Evolutionary conservation across 2,113 vertebrate species (phyloP), one percentile per base, ranked within the genome.

Genomic region (Pristiophorus japonicus): DNA sequence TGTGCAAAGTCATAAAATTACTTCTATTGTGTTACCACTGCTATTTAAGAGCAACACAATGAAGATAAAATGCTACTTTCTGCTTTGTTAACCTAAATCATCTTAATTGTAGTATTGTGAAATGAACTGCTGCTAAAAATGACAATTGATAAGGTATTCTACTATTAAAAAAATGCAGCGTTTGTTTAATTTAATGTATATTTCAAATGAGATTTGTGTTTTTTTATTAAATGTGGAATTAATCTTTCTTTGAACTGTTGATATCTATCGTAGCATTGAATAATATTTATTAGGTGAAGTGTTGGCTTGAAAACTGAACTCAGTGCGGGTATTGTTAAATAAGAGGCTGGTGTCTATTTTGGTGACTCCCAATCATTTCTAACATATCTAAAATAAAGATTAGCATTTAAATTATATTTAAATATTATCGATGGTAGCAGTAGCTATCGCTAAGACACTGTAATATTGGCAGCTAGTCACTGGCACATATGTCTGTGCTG

Each of bases 401-500:
- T 42, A 45, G 67, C 18, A 65, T 65, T 65, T 66, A 66, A 63
- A 10, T 38, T n/a, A 59, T 62, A n/a, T 55, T 90, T 90, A 59
- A 93, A 65, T 8, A 67, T 67, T 10, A 42, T 94, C 16, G 2
- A 10, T 5, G 51, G 27, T 2, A 14, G 47, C 45, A 34, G 10
- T 34, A 2, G 24, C 11, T 34, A 14, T 34, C 12, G 27, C 85
- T 88, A 47, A 67, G 63, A 2, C 62, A 42, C 27, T 62, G 55
- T 51, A 55, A 91, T 62, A 30, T 45, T 94, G 62, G 91, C 91
- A 94, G 62, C 5, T 42, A 67, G 7, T 94, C 91, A 94, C n/a
- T 45, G 27, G 63, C n/a, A 66, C 91, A 94, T 94, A 94, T 65
- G 91, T 94, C n/a, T 10, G 27, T 14, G 91, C 16, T 94, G 63